Evolutionary conservation across 2,113 vertebrate species (phyloP), one percentile per base, ranked within the genome.

Genomic region (Geothlypis trichas): DNA sequence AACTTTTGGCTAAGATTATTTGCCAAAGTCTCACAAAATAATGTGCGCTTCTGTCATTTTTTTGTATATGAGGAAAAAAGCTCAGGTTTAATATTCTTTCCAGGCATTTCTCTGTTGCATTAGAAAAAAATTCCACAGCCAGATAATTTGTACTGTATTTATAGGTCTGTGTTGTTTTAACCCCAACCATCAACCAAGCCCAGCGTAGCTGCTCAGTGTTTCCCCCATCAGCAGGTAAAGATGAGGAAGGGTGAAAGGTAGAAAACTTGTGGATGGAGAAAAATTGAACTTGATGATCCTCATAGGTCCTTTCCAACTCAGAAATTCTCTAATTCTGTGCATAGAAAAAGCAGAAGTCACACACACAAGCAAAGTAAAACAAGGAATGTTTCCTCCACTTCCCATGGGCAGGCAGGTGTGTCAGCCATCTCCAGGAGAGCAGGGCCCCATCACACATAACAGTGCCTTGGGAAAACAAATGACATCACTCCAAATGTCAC

Each of bases 31-130:
- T 90, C 12, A 41, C 13, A 79, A 89, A 83, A 52, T 68, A 27
- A n/a, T 10, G 2, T 2, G 1, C 9, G 10, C 20, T 52, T 51
- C 23, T 75, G 0, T 46, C 7, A 63, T 33, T 30, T 30, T 30
- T 30, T 31, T 59, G 11, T 42, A 7, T 44, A 26, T 49, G 8
- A 41, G 1, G 23, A 41, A 52, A 16, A 55, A 13, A 30, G 7
- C 3, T 61, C 3, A 44, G 61, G 11, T 39, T 63, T 14, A 72
- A 24, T 57, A 37, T 11, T 69, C 84, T 65, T 90, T 67, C 10
- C 14, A 11, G 61, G 21, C 3, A 2, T 15, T 89, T 82, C 39
- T 67, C 3, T 33, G 5, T 8, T 57, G 20, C 5, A 57, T 33
- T 39, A 67, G 24, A 16, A 61, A 61, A 61, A 37, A 82, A 88